Evolutionary conservation across 2,888 invertebrate genomes (phyloP).

Genomic region (Limulus polyphemus): DNA sequence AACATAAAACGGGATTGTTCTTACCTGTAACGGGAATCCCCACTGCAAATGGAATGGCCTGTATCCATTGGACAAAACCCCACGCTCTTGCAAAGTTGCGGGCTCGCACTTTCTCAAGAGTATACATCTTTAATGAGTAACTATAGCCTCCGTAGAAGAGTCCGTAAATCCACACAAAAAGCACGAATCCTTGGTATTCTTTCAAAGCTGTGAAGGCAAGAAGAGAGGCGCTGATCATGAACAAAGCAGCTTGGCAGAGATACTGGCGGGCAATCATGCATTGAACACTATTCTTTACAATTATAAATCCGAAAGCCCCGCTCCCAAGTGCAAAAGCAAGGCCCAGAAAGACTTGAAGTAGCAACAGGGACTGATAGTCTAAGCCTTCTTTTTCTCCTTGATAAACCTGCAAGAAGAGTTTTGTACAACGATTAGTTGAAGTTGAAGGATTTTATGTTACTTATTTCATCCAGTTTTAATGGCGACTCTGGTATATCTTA

Average conservation of each 20-base stretch:
- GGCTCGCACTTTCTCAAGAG: constrained; percentile 70
- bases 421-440: too few species aligned
- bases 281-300: constrained; percentile 62
- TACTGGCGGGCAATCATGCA: constrained; percentile 71
- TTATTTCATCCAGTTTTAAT: too few species aligned
- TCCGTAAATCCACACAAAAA: constrained; percentile 43
- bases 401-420: constrained; percentile 48
- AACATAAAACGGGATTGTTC: too few species aligned
- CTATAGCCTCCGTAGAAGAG: constrained; percentile 78
- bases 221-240: constrained; percentile 49
- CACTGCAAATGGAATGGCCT: constrained; percentile 68
- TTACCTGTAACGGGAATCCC: constrained; percentile 69
- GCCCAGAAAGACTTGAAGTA: constrained; percentile 58
- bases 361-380: constrained; percentile 64
- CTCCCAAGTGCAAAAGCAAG: constrained; percentile 74
- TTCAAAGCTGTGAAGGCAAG: constrained; percentile 68
- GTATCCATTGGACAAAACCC: constrained; percentile 78
- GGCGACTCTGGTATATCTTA: too few species aligned
- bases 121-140: constrained; percentile 78
- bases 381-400: constrained; percentile 66
- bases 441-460: too few species aligned
- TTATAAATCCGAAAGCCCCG: constrained; percentile 60
- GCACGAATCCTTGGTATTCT: constrained; percentile 54
- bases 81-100: constrained; percentile 75
- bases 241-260: constrained; percentile 47